Evolutionary conservation across 2,113 vertebrate genomes (phyloP), one percentile per base, ranked within the genome.

Genomic region (Macquaria ambigua): DNA sequence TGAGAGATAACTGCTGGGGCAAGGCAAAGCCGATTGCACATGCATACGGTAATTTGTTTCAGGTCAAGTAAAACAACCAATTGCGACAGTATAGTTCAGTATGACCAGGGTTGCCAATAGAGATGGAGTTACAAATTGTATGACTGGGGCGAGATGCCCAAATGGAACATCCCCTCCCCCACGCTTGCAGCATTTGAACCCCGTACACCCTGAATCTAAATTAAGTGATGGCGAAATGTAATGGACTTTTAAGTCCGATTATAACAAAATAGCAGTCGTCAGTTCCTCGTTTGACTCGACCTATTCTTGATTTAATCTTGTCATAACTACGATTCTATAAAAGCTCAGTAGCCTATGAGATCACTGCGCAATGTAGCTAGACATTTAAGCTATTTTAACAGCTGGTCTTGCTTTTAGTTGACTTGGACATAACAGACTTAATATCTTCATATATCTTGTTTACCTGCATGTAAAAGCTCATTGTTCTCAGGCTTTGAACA

Each of bases 121-220:
- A 88, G 75, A 75, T 82, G 74, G 79, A 81, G 87, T 87, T 83
- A 84, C 69, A 82, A 83, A 92, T 77, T 86, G 84, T 91, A 66
- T 80, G 87, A 88, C 81, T 86, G 87, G 83, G 85, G 89, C 90
- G 86, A 92, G 77, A 90, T 91, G 85, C 82, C 89, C 85, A 89
- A 91, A 77, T 83, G 86, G 48, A 91, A 80, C 73, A 69, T 91
- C 95, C 95, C 95, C 93, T 94, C 95, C 94, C 94, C 95, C 95
- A 95, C 87, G 87, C 92, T 87, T 95, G 94, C 95, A 93, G 93
- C 90, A 94, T 84, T 93, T 92, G 83, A 93, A 89, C 89, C 85
- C 85, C 88, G 89, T 90, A 92, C 92, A 88, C 81, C 75, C 84
- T 74, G 74, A 89, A 91, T 94, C 93, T 90, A 94, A 91, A 90